These are phyloP conservation scores for Hemichromis elongatus DNA, from an alignment of 2,113 vertebrate species.

Conservation along the genomic window DNA sequence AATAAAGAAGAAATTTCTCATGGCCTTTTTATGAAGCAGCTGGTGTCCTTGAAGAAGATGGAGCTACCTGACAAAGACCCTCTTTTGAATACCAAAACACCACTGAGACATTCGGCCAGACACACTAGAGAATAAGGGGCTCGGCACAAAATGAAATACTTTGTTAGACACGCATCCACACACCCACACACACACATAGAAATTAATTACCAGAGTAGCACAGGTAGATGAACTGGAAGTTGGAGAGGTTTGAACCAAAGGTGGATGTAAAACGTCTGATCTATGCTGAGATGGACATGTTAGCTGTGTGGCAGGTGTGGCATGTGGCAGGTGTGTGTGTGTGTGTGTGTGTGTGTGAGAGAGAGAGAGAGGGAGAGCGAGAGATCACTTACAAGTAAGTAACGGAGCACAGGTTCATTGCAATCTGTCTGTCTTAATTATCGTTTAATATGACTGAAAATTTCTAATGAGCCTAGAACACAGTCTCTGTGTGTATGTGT, in stretches of 20 bases:
- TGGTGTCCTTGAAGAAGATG: slow-evolving; percentile 44
- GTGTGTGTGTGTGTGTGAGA: not conserved
- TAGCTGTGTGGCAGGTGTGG: not conserved
- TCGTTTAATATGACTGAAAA: not conserved
- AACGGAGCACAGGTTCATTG: slow-evolving; percentile 2
- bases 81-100: slow-evolving; percentile 49
- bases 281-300: slow-evolving; percentile 9
- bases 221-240: slow-evolving; percentile 3
- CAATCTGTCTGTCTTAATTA: slow-evolving; percentile 36
- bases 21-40: not conserved
- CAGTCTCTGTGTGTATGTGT: not conserved
- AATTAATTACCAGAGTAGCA: slow-evolving; percentile 51
- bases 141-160: slow-evolving; percentile 50
- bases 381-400: not conserved
- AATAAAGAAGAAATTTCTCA: not conserved
- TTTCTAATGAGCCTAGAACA: not conserved
- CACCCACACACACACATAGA: not conserved
- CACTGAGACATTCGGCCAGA: slow-evolving; percentile 20
- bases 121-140: slow-evolving; percentile 41
- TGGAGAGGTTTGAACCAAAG: not conserved
- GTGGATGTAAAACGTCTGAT: slow-evolving; percentile 30
- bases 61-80: slow-evolving; percentile 13
- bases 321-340: not conserved
- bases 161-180: slow-evolving; percentile 4
- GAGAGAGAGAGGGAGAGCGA: not conserved